These are phyloP conservation scores for Ormyrus rosae DNA, from an alignment of 2,888 invertebrate species.

Conservation along the genomic window DNA sequence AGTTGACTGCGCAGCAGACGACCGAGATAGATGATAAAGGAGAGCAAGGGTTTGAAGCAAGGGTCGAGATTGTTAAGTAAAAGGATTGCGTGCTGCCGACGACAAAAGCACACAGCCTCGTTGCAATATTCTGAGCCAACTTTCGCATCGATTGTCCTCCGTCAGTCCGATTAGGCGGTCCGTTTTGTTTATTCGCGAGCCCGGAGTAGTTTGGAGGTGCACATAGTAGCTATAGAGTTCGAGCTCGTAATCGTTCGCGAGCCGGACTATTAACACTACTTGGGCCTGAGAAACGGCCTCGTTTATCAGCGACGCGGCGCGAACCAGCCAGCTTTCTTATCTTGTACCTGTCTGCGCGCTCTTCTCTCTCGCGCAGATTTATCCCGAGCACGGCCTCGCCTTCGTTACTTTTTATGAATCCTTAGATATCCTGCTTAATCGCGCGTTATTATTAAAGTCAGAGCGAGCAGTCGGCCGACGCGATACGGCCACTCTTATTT, in stretches of 20 bases:
- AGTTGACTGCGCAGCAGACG: too few species aligned
- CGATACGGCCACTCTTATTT: conserved; percentile 9
- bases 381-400: background rate
- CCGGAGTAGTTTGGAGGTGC: too few species aligned
- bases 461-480: background rate
- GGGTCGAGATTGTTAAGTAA: too few species aligned
- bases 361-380: conserved; percentile 12
- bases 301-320: conserved; percentile 34
- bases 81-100: background rate
- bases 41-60: too few species aligned
- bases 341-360: conserved; percentile 10
- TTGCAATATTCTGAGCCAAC: conserved; percentile 50
- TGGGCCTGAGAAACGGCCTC: conserved; percentile 39
- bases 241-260: conserved; percentile 30
- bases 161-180: too few species aligned
- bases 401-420: conserved; percentile 39
- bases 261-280: conserved; percentile 45
- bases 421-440: conserved; percentile 34
- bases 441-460: conserved; percentile 45
- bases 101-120: background rate
- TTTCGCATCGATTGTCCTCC: conserved; percentile 61
- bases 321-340: conserved; percentile 24
- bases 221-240: background rate
- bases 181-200: too few species aligned
- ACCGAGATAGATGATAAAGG: too few species aligned